phyloP scores from a whole-genome alignment of 1,140 invertebrate genomes.

The Plodia interpunctella region DNA sequence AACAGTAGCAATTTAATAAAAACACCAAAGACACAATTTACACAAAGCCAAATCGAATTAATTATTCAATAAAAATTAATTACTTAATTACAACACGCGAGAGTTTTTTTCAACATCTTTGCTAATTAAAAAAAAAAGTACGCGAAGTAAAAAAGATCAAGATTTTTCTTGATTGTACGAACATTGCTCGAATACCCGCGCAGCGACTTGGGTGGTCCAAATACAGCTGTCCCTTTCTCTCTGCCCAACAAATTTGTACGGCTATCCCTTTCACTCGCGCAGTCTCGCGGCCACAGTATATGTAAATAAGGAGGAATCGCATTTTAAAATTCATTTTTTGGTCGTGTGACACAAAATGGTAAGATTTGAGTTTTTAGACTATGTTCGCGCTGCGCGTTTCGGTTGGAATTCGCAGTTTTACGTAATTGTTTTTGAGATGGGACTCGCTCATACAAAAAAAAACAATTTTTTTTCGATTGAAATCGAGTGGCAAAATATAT shows the following conservation, averaged over 20 bases:
- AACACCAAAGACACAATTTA: too few species aligned
- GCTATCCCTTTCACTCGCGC: constrained; percentile 19
- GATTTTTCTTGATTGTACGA: constrained; percentile 28
- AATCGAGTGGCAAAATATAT: too few species aligned
- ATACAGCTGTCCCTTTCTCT: constrained; percentile 27
- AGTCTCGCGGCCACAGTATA: constrained; percentile 39
- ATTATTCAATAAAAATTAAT: background rate
- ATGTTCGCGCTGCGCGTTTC: too few species aligned
- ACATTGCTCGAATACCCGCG: constrained; percentile 34
- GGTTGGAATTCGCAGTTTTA: too few species aligned
- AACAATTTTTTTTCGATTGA: too few species aligned
- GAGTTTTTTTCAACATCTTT: background rate
- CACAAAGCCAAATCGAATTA: too few species aligned
- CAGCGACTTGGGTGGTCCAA: constrained; percentile 58
- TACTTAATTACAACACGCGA: background rate
- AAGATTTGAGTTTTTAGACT: too few species aligned
- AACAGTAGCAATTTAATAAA: background rate
- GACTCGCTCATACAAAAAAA: too few species aligned
- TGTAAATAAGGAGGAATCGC: constrained; percentile 28
- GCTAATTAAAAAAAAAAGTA: constrained; percentile 23
- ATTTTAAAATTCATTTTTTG: constrained; percentile 5
- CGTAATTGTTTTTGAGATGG: too few species aligned
- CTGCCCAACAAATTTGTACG: constrained; percentile 19
- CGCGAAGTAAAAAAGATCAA: constrained; percentile 31
- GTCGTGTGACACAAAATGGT: constrained; percentile 5